Base-by-base conservation (phyloP, 2,888 invertebrate species). In the Apocheima hispidaria region DNA sequence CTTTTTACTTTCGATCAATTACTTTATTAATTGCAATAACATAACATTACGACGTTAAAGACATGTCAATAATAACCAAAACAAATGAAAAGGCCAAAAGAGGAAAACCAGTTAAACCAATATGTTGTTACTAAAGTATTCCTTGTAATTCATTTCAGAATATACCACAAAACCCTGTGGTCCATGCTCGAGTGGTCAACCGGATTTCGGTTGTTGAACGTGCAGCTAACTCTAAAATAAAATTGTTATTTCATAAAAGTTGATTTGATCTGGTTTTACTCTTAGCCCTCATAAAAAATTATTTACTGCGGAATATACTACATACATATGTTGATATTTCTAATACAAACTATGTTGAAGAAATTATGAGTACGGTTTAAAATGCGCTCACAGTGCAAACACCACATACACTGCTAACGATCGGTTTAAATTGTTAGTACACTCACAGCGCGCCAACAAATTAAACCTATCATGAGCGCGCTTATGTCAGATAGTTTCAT, bases 81-180 rank as follows among this genome's bases (percentile, higher is more conserved):
- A n/a, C n/a, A n/a, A n/a, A n/a, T n/a, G n/a, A 41, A 20, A 18
- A 7, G 5, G 35, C 12, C 6, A 48, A 43, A 18, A 23, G 35
- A 41, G 55, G 44, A 57, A 56, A 60, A 66, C 54, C 60, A 64
- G 60, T 52, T 40, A 64, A 60, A 56, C 62, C 65, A 63, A 62
- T 48, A 58, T 33, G n/a, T 30, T 9, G 51, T 52, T 40, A 46
- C 33, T 64, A 63, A 64, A 66, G 60, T 69, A 71, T 69, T 41
- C 26, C 26, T 49, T 56, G 41, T 49, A 30, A 48, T 57, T 49
- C 10, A 41, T 87, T 89, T 82, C 87, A 88, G 88, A 83, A 63
- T 88, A 75, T 71, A 78, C 73, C 62, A 75, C 78, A 55, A 78
- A 78, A 73, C 72, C 65, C 14, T 67, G 70, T 59, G 75, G 56